Conservation (phyloP, 2,888 invertebrate genomes). For the Mechanitis messenoides region DNA sequence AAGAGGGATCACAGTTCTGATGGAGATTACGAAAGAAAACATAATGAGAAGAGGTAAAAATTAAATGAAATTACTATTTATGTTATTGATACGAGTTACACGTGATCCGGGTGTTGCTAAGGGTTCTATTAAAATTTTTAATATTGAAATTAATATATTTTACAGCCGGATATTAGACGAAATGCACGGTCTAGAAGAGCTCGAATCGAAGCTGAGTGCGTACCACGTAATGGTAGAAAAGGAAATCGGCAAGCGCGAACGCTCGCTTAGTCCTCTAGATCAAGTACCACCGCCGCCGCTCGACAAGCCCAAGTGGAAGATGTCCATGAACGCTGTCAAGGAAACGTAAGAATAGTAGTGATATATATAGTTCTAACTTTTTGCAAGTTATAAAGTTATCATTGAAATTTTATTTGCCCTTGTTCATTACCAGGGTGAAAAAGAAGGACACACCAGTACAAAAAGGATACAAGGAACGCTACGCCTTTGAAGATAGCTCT, state of each 20-base stretch:
- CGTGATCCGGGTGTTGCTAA: too few species aligned
- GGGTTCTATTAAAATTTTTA: too few species aligned
- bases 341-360: constrained; percentile 57
- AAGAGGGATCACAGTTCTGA: constrained; percentile 72
- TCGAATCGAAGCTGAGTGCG: constrained; percentile 85
- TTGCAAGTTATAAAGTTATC: neutral
- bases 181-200: constrained; percentile 84
- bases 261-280: constrained; percentile 63
- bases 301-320: constrained; percentile 81
- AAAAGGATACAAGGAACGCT: constrained; percentile 75
- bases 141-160: neutral
- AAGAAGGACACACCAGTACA: constrained; percentile 76
- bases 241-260: constrained; percentile 70
- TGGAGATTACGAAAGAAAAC: constrained; percentile 71
- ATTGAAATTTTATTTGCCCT: constrained; percentile 10
- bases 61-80: neutral
- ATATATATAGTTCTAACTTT: too few species aligned
- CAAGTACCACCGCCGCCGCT: constrained; percentile 71
- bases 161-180: constrained; percentile 76
- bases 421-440: constrained; percentile 67
- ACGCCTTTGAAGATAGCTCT: constrained; percentile 68
- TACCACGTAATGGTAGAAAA: constrained; percentile 88
- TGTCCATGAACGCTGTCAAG: constrained; percentile 80
- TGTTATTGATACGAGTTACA: neutral
- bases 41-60: constrained; percentile 65